These are phyloP conservation scores for Helicoverpa zea DNA, from an alignment of 1,140 invertebrate genomes.

Conservation along the genomic window DNA sequence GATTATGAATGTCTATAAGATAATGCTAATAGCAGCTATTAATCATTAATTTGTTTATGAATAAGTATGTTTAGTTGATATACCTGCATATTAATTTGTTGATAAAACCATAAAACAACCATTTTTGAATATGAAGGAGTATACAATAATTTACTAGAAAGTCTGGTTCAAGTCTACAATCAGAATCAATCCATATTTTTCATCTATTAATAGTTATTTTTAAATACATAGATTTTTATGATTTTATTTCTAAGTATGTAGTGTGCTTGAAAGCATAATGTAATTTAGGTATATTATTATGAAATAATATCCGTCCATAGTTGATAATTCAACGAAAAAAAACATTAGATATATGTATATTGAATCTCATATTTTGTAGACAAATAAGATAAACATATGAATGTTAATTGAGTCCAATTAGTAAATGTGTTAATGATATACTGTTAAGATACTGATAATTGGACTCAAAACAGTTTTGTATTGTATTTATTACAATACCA, in stretches of 20 bases:
- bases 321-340: neutral
- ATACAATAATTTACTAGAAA: neutral
- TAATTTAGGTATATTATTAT: neutral
- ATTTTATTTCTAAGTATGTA: neutral
- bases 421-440: slow-evolving; percentile 5
- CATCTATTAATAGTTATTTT: neutral
- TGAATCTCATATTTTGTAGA: slow-evolving; percentile 31
- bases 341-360: neutral
- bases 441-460: neutral
- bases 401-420: slow-evolving; percentile 17
- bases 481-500: neutral
- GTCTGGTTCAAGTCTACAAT: too few relatives aligned
- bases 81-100: too few relatives aligned
- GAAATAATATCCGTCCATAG: slow-evolving; percentile 25
- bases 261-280: neutral
- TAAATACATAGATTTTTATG: neutral
- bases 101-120: too few relatives aligned
- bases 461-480: neutral
- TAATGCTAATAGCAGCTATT: too few relatives aligned
- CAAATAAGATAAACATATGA: neutral
- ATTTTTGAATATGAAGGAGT: too few relatives aligned
- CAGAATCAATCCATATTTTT: neutral
- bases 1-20: neutral
- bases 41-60: too few relatives aligned
- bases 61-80: too few relatives aligned